phyloP scores from a whole-genome alignment of 64 coral and sea anemone species.

The Acropora tenuis region DNA sequence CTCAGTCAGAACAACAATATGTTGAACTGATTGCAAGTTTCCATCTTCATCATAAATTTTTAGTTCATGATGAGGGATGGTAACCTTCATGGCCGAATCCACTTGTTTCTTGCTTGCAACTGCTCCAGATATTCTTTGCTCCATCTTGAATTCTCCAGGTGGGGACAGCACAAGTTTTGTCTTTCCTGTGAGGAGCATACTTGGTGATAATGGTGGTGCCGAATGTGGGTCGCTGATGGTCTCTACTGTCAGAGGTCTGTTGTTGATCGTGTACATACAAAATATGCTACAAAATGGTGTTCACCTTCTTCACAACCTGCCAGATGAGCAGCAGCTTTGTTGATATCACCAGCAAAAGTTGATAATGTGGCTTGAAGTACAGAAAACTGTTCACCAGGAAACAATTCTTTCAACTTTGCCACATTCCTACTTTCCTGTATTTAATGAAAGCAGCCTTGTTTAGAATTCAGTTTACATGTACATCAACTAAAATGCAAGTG shows the following conservation, averaged over 20 bases:
- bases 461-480: too few species aligned
- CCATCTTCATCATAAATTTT: too few species aligned
- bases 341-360: constrained; percentile 40
- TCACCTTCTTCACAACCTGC: not conserved
- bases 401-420: constrained; percentile 54
- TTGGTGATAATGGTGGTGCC: constrained; percentile 46
- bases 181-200: constrained; percentile 51
- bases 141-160: constrained; percentile 39
- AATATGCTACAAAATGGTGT: too few species aligned
- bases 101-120: too few species aligned
- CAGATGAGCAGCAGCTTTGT: constrained; percentile 31
- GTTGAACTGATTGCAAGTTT: too few species aligned
- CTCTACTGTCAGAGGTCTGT: constrained; percentile 65
- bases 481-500: too few species aligned
- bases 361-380: constrained; percentile 28
- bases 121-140: not conserved
- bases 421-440: constrained; percentile 7
- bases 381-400: constrained; percentile 31
- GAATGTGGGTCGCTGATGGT: constrained; percentile 27
- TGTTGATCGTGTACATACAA: constrained; percentile 21
- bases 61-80: too few species aligned
- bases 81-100: too few species aligned
- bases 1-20: too few species aligned
- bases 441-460: too few species aligned
- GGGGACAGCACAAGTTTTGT: constrained; percentile 25